A percentile compares a stretch with the other conserved stretches of the same genome.
Evolutionary conservation across 2,888 invertebrate genomes (phyloP).

Genomic region (Tyria jacobaeae): DNA sequence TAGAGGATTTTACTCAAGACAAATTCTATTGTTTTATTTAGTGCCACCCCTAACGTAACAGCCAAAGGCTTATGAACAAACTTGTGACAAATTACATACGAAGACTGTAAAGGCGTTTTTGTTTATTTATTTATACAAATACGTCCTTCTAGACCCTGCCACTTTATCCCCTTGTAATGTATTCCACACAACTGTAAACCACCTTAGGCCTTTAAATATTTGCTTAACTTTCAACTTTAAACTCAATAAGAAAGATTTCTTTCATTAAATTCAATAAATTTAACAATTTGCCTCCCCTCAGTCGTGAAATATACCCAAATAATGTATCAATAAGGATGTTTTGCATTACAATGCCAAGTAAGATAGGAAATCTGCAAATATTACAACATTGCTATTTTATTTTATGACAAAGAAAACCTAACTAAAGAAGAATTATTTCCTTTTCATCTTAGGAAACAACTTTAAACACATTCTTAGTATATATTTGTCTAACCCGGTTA

Average conservation of each 20-base stretch:
- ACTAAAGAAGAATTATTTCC: not conserved
- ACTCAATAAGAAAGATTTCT: constrained; percentile 33
- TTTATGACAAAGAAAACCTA: no score
- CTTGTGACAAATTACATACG: not conserved
- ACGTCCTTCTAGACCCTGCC: constrained; percentile 3
- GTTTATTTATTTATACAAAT: constrained; percentile 10
- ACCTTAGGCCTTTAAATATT: constrained; percentile 37
- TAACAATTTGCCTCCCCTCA: constrained; percentile 7
- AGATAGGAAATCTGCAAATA: no score
- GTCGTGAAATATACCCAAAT: constrained; percentile 2
- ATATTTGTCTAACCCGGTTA: not conserved
- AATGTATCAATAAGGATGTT: no score
- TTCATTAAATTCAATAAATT: constrained; percentile 22
- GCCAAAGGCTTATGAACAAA: constrained; percentile 11
- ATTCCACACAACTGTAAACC: constrained; percentile 7
- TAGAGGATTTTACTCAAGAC: no score
- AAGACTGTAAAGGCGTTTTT: constrained; percentile 1
- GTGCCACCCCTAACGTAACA: no score
- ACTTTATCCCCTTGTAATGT: constrained; percentile 2
- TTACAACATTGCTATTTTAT: no score
- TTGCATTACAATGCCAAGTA: no score
- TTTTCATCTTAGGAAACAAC: not conserved
- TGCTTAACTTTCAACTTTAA: constrained; percentile 31
- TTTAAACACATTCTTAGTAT: not conserved
- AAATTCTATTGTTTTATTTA: no score